These are phyloP conservation scores for Saccostrea echinata DNA, from an alignment of 1,140 invertebrate genomes.

Conservation along the genomic window DNA sequence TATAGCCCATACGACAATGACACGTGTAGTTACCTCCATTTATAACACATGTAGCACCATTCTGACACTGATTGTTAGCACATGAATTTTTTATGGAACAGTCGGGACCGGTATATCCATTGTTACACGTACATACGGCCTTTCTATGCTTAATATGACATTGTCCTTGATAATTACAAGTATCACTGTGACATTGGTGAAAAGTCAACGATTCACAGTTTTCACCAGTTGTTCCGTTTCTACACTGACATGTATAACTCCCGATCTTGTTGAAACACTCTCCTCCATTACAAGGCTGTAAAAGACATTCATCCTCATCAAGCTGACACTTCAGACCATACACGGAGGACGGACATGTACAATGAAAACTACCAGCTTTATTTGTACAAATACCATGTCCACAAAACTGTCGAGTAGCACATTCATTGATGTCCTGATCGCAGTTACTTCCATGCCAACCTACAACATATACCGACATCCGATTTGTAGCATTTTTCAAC, in stretches of 20 bases:
- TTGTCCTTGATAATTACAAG: neutral
- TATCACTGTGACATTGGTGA: neutral
- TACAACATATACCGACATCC: neutral
- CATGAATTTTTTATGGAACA: slow-evolving; percentile 7
- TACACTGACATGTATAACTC: neutral
- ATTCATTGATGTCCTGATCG: slow-evolving; percentile 46
- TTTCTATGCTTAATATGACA: neutral
- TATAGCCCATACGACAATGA: neutral
- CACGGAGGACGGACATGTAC: neutral
- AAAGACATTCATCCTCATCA: slow-evolving; percentile 37
- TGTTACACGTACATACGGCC: neutral
- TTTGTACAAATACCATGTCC: slow-evolving; percentile 43
- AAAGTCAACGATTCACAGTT: slow-evolving; percentile 17
- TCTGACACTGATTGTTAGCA: neutral
- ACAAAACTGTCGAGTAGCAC: neutral
- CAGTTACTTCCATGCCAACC: slow-evolving; percentile 13
- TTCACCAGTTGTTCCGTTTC: neutral
- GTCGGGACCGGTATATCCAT: neutral
- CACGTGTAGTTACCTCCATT: neutral
- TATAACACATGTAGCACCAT: slow-evolving; percentile 32
- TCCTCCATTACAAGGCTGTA: neutral
- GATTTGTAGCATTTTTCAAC: too few relatives aligned
- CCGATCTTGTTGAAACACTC: slow-evolving; percentile 18
- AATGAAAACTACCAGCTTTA: slow-evolving; percentile 41
- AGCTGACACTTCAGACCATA: slow-evolving; percentile 24